Evolutionary conservation across 2,113 vertebrate genomes (phyloP).

Genomic region (Uria aalge): DNA sequence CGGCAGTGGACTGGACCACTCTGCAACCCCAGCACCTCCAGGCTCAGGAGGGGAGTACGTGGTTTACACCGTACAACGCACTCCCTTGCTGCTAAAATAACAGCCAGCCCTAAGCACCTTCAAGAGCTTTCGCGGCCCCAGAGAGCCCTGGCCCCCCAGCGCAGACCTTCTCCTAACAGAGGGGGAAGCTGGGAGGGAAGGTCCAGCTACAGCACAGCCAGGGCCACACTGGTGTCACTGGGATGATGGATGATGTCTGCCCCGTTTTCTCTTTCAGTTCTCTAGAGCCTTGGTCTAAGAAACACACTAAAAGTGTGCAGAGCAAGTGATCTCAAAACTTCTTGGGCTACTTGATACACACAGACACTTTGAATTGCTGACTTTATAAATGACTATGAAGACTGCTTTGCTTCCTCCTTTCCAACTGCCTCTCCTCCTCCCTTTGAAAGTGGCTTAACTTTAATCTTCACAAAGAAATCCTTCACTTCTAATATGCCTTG

Average conservation of each 20-base stretch:
- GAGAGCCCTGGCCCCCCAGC: not conserved
- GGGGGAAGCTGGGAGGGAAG: not conserved
- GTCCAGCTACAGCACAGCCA: not conserved
- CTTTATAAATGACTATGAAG: no score
- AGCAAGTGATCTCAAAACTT: no score
- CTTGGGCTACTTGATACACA: no score
- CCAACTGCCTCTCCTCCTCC: no score
- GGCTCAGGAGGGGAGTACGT: rapidly evolving
- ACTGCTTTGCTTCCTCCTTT: no score
- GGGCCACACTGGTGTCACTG: not conserved
- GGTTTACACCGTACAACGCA: not conserved
- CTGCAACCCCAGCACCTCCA: rapidly evolving
- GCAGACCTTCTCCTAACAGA: not conserved
- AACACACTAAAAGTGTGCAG: no score
- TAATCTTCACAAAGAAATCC: no score
- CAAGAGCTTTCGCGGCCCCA: not conserved
- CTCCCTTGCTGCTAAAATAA: not conserved
- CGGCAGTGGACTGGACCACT: rapidly evolving
- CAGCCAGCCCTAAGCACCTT: not conserved
- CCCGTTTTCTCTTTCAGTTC: not conserved
- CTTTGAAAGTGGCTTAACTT: no score
- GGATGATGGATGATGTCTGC: not conserved
- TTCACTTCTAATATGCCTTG: no score
- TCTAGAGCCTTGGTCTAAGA: no score
- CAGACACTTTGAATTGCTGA: no score